phyloP scores from a whole-genome alignment of 2,797 vertebrate species.

The Sus cebifrons region DNA sequence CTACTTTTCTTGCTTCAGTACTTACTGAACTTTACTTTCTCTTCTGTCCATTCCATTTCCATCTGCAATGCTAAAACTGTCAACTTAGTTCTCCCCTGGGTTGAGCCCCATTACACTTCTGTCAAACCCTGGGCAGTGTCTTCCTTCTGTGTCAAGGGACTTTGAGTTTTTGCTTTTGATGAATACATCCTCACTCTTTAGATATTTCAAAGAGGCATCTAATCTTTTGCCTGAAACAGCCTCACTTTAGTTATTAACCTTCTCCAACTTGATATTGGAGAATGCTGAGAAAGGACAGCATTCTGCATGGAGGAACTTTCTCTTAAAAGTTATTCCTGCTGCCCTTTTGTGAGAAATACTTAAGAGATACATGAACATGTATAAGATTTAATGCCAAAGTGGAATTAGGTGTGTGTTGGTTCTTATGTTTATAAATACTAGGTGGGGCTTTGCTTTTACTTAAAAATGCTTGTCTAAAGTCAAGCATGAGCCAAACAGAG shows the following conservation, averaged over 20 bases:
- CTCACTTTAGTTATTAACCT: slow-evolving; percentile 63
- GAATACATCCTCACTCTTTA: slow-evolving; percentile 76
- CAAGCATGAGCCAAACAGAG: neutral
- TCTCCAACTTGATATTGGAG: neutral
- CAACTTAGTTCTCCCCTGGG: slow-evolving; percentile 63
- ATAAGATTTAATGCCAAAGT: neutral
- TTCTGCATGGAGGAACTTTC: neutral
- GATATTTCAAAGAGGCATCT: slow-evolving; percentile 83
- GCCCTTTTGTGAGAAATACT: neutral
- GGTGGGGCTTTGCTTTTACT: neutral
- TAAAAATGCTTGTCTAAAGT: slow-evolving; percentile 16
- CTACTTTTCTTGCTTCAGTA: slow-evolving; percentile 52
- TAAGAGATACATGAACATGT: neutral
- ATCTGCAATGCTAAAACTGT: slow-evolving; percentile 63
- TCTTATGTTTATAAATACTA: slow-evolving; percentile 3
- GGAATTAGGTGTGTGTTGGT: neutral
- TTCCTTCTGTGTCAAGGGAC: slow-evolving; percentile 75
- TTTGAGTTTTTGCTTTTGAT: slow-evolving; percentile 80
- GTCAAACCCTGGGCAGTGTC: slow-evolving; percentile 77
- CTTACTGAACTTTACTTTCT: slow-evolving; percentile 29
- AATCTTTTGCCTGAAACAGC: slow-evolving; percentile 72
- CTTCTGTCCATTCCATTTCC: slow-evolving; percentile 56
- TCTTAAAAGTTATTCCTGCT: neutral
- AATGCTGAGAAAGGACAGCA: neutral
- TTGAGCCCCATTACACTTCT: slow-evolving; percentile 72